phyloP scores from a whole-genome alignment of 92 coral and sea anemone genomes.

The Zoanthus sociatus region DNA sequence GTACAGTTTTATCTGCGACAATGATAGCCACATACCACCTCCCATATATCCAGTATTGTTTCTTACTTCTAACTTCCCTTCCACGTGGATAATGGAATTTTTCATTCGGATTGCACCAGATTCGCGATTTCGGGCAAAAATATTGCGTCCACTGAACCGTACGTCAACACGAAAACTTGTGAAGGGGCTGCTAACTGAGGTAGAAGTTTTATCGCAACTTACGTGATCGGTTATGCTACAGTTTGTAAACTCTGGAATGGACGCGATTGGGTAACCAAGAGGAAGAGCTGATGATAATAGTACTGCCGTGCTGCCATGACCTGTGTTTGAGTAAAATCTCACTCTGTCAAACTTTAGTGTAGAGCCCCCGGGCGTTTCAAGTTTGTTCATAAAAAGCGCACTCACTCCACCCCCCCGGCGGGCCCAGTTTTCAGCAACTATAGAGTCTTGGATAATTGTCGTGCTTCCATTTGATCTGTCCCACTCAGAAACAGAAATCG shows the following conservation, averaged over 20 bases:
- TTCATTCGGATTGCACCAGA: constrained; percentile 80
- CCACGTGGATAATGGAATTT: constrained; percentile 72
- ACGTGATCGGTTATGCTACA: constrained; percentile 77
- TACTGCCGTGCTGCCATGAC: constrained; percentile 75
- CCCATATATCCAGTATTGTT: constrained; percentile 76
- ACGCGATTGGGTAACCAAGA: constrained; percentile 62
- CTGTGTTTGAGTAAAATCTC: constrained; percentile 55
- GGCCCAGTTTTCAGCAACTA: constrained; percentile 74
- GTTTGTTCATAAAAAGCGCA: constrained; percentile 59
- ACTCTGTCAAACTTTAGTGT: constrained; percentile 63
- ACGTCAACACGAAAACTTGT: constrained; percentile 75
- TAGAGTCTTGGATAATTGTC: constrained; percentile 55
- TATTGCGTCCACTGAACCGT: constrained; percentile 70
- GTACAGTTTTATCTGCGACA: constrained; percentile 83
- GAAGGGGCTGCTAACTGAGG: constrained; percentile 63
- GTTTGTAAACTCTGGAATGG: constrained; percentile 73
- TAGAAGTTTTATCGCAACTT: neutral
- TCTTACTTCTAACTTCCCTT: constrained; percentile 70
- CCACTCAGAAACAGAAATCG: constrained; percentile 66
- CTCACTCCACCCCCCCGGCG: constrained; percentile 83
- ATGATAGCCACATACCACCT: constrained; percentile 75
- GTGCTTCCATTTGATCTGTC: constrained; percentile 50
- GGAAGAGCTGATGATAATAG: constrained; percentile 81
- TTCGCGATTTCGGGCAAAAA: constrained; percentile 69
- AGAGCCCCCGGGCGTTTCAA: constrained; percentile 40